A percentile compares a stretch with the other conserved stretches of the same genome.
Evolutionary conservation across 1,140 invertebrate genomes (phyloP).

Genomic region (Melipona quadrifasciata): DNA sequence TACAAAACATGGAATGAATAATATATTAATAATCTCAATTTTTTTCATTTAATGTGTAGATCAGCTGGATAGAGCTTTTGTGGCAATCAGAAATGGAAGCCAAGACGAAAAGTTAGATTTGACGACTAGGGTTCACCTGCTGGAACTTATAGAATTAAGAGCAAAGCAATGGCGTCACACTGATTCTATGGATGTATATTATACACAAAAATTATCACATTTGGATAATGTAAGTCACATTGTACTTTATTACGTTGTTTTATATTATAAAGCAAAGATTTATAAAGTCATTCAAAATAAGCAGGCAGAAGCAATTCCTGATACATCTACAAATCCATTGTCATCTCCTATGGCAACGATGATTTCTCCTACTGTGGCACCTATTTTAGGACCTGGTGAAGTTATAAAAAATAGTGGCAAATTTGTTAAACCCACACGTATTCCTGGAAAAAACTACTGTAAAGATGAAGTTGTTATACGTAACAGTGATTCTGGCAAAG

Average conservation of each 20-base stretch:
- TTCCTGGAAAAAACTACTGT: constrained; percentile 94
- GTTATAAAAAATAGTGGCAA: constrained; percentile 93
- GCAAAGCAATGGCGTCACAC: constrained; percentile 92
- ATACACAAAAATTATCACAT: constrained; percentile 89
- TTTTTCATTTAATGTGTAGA: constrained; percentile 73
- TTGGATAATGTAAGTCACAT: constrained; percentile 84
- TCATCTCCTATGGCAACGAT: constrained; percentile 69
- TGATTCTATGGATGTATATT: constrained; percentile 91
- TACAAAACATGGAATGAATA: constrained; percentile 38
- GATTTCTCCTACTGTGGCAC: constrained; percentile 79
- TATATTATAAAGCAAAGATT: neutral
- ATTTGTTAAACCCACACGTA: constrained; percentile 93
- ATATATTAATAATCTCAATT: constrained; percentile 64
- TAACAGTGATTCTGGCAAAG: constrained; percentile 97
- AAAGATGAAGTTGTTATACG: constrained; percentile 97
- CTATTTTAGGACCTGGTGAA: constrained; percentile 89
- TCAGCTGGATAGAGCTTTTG: constrained; percentile 88
- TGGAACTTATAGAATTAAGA: constrained; percentile 94
- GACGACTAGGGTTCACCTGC: constrained; percentile 90
- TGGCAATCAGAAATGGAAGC: constrained; percentile 92
- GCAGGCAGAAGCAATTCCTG: constrained; percentile 71
- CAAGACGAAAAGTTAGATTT: constrained; percentile 90
- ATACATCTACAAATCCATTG: constrained; percentile 73
- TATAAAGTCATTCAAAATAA: constrained; percentile 9
- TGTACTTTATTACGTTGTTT: neutral